Evolutionary conservation across 2,888 invertebrate species (phyloP), one percentile per base, ranked within the genome.

Genomic region (Nomada hirtipes): DNA sequence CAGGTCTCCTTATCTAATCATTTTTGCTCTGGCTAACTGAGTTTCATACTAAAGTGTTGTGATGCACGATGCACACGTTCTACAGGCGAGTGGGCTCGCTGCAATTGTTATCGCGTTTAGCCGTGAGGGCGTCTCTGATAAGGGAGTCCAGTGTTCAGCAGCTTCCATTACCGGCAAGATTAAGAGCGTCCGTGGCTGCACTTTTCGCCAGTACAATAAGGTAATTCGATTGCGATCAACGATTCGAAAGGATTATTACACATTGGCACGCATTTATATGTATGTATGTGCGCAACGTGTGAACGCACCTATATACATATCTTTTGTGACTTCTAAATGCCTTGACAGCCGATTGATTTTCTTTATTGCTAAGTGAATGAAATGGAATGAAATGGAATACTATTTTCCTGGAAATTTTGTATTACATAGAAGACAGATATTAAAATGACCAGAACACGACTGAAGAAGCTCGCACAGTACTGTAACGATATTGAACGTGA

Each of bases 171-270:
- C 99, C 99, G 72, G 96, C 97, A 86, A 95, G 98, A 88, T 96
- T 99, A 89, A 97, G 97, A 94, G 97, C 97, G 84, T 96, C 98
- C 75, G 96, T 98, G 86, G 96, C 97, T 89, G 97, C 97, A 93
- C 96, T 98, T 85, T 98, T 98, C 95, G 97, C 97, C 92, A 98
- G 98, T 94, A 99, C 99, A 70, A 98, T 99, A 92, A 91, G 93
- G 93, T 93, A 71, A 67, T 0, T n/a, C n/a, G 18, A n/a, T 53
- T 53, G 9, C 20, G 9, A 53, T 53, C 18, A 20, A n/a, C 2
- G 18, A 53, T 18, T n/a, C 53, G 0, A 20, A 20, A 0, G 36
- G 36, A 36, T 36, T 36, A 36, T 36, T 36, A 7, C 36, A 36
- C 36, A 36, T 36, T 36, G 4, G 36, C 36, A 36, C 36, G 36